Conservation (phyloP, 2,113 vertebrate genomes). For the Nanorana parkeri region DNA sequence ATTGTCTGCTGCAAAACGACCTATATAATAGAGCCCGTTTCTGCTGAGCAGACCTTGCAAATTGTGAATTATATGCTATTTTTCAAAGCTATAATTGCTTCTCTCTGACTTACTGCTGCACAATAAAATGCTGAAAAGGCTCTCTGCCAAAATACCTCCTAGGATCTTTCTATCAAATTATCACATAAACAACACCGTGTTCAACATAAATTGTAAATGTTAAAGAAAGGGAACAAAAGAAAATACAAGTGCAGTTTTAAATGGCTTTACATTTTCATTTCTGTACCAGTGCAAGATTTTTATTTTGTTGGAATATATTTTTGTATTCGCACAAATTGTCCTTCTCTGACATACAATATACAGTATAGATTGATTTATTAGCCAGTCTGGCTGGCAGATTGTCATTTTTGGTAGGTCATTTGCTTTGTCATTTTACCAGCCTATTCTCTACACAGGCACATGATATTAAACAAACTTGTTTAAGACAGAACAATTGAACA, state of each 20-base stretch:
- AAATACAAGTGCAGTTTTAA: constrained; percentile 12
- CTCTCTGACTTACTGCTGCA: constrained; percentile 29
- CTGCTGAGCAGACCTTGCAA: constrained; percentile 29
- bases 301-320: no score
- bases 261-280: background rate
- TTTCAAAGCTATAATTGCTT: constrained; percentile 44
- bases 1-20: constrained; percentile 29
- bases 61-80: constrained; percentile 39
- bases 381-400: no score
- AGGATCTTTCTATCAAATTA: constrained; percentile 47
- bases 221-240: background rate
- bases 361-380: no score
- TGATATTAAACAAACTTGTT: no score
- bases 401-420: no score
- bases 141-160: constrained; percentile 35
- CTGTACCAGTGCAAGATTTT: background rate
- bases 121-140: constrained; percentile 35
- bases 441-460: no score
- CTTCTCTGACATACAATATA: no score
- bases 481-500: no score
- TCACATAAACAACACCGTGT: constrained; percentile 32
- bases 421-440: no score
- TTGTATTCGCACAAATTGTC: no score
- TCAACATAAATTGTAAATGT: constrained; percentile 22
- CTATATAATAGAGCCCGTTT: constrained; percentile 34